Conservation (phyloP, 2,113 vertebrate genomes). For the Chlamydotis undulata region DNA sequence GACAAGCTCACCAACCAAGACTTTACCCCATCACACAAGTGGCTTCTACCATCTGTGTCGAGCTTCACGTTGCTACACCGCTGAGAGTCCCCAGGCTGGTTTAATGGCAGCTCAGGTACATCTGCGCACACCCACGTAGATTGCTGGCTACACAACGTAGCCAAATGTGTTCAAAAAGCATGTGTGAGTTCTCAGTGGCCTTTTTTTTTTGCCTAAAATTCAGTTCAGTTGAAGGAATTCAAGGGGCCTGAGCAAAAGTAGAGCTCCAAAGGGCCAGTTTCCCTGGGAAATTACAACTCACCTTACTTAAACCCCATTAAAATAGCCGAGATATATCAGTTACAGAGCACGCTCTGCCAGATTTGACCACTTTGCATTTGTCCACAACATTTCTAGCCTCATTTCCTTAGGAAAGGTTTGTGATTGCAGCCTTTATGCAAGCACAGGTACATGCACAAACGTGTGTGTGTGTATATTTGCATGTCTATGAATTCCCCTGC, state of each 20-base stretch:
- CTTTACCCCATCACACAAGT: background rate
- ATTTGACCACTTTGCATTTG: background rate
- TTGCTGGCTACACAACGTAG: background rate
- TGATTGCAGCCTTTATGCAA: background rate
- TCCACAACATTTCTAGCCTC: background rate
- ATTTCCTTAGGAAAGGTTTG: background rate
- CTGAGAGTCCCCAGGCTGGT: background rate
- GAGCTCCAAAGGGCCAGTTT: background rate
- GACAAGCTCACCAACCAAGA: background rate
- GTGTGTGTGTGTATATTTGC: background rate
- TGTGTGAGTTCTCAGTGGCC: background rate
- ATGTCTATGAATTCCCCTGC: background rate
- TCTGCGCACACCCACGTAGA: background rate
- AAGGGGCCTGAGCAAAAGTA: background rate
- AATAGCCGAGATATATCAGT: background rate
- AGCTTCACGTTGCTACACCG: background rate
- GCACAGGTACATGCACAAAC: background rate
- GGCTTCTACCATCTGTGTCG: background rate
- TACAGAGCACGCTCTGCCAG: background rate
- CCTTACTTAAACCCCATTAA: background rate
- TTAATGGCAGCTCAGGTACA: background rate
- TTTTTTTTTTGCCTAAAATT: background rate
- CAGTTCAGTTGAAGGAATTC: background rate
- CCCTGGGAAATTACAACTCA: background rate
- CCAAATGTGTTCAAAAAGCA: background rate